A percentile compares a stretch with the other conserved stretches of the same genome.
These are phyloP conservation scores for Apoderus coryli DNA, from an alignment of 2,888 invertebrate species.

Conservation along the genomic window DNA sequence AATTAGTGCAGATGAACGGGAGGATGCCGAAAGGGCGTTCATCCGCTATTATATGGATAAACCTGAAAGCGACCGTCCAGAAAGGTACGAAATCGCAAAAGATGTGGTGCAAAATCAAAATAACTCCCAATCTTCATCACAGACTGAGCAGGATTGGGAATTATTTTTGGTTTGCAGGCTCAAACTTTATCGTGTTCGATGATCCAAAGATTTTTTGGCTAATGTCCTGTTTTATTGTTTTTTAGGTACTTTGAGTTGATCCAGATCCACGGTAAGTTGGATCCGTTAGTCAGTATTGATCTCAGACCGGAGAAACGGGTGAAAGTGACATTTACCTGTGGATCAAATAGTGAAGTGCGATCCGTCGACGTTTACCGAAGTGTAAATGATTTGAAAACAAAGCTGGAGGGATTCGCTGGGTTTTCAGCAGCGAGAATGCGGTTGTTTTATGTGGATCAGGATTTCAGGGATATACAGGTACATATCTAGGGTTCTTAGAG, in stretches of 20 bases:
- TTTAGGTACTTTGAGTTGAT: slow-evolving; percentile 69
- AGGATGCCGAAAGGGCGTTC: slow-evolving; percentile 86
- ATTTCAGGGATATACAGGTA: slow-evolving; percentile 42
- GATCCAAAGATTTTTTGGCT: too few species aligned
- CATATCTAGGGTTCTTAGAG: too few species aligned
- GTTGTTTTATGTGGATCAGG: slow-evolving; percentile 79
- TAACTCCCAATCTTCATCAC: too few species aligned
- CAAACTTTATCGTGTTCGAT: too few species aligned
- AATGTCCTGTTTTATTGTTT: slow-evolving; percentile 19
- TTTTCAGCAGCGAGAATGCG: slow-evolving; percentile 75
- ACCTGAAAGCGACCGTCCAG: slow-evolving; percentile 67
- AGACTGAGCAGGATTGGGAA: too few species aligned
- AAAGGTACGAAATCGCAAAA: slow-evolving; percentile 40
- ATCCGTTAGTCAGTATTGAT: slow-evolving; percentile 79
- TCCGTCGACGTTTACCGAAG: slow-evolving; percentile 68
- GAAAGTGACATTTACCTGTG: slow-evolving; percentile 71
- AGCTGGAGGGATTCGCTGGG: slow-evolving; percentile 65
- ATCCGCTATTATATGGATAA: slow-evolving; percentile 85
- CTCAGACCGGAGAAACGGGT: slow-evolving; percentile 75
- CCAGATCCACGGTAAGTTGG: slow-evolving; percentile 73
- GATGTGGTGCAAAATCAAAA: too few species aligned
- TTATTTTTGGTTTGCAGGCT: too few species aligned
- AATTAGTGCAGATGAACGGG: slow-evolving; percentile 72
- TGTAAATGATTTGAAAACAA: slow-evolving; percentile 67
- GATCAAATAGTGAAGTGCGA: slow-evolving; percentile 56